Base-by-base conservation (phyloP, 1,140 invertebrate genomes). In the Paracyclopina nana region DNA sequence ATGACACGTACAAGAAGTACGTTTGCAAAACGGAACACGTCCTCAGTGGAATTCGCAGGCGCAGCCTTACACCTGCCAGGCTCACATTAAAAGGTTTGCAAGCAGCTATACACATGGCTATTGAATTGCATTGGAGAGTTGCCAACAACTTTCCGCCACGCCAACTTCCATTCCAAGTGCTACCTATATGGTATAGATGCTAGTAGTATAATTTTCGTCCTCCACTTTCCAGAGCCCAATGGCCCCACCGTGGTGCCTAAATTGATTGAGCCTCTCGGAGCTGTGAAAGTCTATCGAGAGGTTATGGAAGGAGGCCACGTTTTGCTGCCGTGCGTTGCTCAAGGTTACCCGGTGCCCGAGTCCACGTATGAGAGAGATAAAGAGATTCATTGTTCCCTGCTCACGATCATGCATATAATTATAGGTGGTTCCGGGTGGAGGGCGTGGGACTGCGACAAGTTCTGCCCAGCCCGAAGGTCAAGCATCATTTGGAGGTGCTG, bases 1-100 rank as follows among this genome's bases (percentile, higher is more conserved):
- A 42, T 42, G 40, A 42, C 24, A 42, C 40, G n/a, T 42, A 42
- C 14, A 42, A 42, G 24, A 42, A 42, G 24, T 42, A 42, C 40
- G 24, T 22, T 22, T 42, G 40, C 24, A 42, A 42, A 14, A 42
- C 40, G 6, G 40, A 42, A 22, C 40, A 42, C 14, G 24, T 22
- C 8, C 40, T 42, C 9, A 42, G n/a, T 6, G 40, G 40, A 42
- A n/a, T 42, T 6, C 14, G 40, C 8, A 42, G 24, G 14, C 6
- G 40, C 8, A 42, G 40, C 20, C 24, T 22, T 6, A 22, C 40
- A 6, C n/a, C 14, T 18, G 40, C 40, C 6, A 42, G 40, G 40
- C 14, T 42, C 40, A 42, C 24, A 18, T 22, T 42, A 6, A 42
- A n/a, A 22, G 40, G 40, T 42, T 18, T 9, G 40, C 8, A 9